Evolutionary conservation across 2,888 invertebrate species (phyloP).

Genomic region (Aphodius granarius): DNA sequence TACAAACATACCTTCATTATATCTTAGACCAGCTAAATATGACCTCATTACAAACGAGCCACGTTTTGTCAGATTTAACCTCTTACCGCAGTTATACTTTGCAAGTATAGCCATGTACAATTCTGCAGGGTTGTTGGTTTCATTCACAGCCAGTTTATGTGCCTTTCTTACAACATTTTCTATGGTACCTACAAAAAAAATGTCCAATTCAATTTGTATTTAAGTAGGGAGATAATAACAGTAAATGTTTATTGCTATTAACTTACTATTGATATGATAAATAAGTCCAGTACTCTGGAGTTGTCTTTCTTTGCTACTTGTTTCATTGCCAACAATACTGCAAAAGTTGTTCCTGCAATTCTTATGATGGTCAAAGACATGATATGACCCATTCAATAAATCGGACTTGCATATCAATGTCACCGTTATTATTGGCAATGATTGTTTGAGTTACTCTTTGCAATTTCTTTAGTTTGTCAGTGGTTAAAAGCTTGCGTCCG

Average conservation of each 20-base stretch:
- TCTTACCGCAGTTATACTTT: slow-evolving; percentile 44
- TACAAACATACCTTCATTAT: slow-evolving; percentile 32
- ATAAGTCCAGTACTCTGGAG: not conserved
- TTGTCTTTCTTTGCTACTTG: not conserved
- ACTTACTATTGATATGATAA: slow-evolving; percentile 4
- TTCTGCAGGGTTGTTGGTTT: slow-evolving; percentile 42
- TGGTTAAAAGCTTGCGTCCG: slow-evolving; percentile 13
- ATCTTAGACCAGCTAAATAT: slow-evolving; percentile 41
- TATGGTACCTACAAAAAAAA: slow-evolving; percentile 6
- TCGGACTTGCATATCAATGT: not conserved
- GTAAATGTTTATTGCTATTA: not conserved
- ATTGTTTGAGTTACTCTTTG: not conserved
- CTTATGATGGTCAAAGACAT: slow-evolving; percentile 40
- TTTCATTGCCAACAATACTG: slow-evolving; percentile 1
- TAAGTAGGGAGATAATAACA: not conserved
- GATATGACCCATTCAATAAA: slow-evolving; percentile 22
- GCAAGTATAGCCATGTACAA: slow-evolving; percentile 40
- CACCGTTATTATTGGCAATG: not conserved
- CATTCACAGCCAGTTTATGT: slow-evolving; percentile 35
- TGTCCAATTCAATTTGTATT: not conserved
- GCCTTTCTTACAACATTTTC: slow-evolving; percentile 23
- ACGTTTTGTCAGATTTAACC: slow-evolving; percentile 40
- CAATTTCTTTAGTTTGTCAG: slow-evolving; percentile 4
- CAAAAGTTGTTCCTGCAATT: slow-evolving; percentile 30
- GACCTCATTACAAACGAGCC: slow-evolving; percentile 42